Conservation (phyloP, 1,140 invertebrate species). For the Bombus confusus region DNA sequence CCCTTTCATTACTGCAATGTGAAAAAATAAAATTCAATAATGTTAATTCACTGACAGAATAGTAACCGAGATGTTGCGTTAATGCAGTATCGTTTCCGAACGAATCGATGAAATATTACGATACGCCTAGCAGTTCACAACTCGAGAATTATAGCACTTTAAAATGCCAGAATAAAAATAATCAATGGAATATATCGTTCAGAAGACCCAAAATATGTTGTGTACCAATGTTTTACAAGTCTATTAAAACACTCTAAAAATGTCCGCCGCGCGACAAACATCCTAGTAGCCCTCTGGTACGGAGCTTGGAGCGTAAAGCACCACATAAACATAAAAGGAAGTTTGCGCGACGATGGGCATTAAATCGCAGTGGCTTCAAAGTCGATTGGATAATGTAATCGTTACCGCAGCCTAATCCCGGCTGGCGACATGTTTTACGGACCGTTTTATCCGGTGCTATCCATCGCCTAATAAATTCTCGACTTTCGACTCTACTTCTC, state of each 20-base stretch:
- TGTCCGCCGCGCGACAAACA: not conserved
- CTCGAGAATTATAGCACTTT: no score
- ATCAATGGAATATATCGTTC: not conserved
- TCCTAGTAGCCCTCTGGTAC: no score
- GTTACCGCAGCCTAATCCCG: constrained; percentile 63
- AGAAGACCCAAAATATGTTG: not conserved
- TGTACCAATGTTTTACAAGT: no score
- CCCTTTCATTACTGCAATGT: no score
- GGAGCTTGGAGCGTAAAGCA: not conserved
- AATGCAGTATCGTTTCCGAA: no score
- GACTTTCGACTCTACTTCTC: not conserved
- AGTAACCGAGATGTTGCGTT: no score
- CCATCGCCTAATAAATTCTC: constrained; percentile 70
- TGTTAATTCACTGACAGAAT: no score
- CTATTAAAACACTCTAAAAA: not conserved
- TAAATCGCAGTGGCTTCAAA: constrained; percentile 12
- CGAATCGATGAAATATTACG: no score
- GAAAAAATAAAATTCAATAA: no score
- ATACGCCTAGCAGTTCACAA: no score
- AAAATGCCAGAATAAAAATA: no score
- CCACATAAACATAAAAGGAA: not conserved
- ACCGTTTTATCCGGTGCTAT: constrained; percentile 67
- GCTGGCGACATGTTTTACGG: constrained; percentile 61
- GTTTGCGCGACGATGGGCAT: not conserved
- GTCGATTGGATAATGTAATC: constrained; percentile 41